phyloP scores from a whole-genome alignment of 2,888 invertebrate genomes.

The Eilema caniola region DNA sequence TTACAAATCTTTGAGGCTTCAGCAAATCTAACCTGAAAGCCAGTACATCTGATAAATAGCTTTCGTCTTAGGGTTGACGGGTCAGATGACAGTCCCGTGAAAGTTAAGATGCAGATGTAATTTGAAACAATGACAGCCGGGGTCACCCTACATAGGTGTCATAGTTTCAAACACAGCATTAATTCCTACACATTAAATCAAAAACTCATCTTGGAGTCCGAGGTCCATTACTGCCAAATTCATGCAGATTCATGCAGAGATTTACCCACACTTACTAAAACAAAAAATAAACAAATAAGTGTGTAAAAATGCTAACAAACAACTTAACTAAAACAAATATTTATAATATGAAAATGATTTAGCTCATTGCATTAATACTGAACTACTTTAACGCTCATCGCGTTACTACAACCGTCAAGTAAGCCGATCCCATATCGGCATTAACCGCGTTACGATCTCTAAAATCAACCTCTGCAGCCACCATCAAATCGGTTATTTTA shows the following conservation, averaged over 20 bases:
- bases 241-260: too few relatives aligned
- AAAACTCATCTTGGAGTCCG: too few relatives aligned
- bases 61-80: not conserved
- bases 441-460: constrained; percentile 46
- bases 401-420: constrained; percentile 20
- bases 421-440: constrained; percentile 39
- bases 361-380: not conserved
- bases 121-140: too few relatives aligned
- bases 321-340: too few relatives aligned
- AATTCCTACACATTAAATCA: too few relatives aligned
- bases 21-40: too few relatives aligned
- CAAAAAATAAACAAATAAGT: not conserved
- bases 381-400: constrained; percentile 1
- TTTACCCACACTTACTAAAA: not conserved
- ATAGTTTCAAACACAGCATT: too few relatives aligned
- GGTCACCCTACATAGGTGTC: too few relatives aligned
- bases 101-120: not conserved
- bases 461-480: constrained; percentile 42
- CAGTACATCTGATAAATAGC: too few relatives aligned
- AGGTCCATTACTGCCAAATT: too few relatives aligned
- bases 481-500: constrained; percentile 63
- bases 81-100: not conserved
- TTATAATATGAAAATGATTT: not conserved
- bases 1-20: too few relatives aligned
- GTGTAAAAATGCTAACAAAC: not conserved